phyloP scores from a whole-genome alignment of 1,140 invertebrate genomes.

The Diorhabda elongata region DNA sequence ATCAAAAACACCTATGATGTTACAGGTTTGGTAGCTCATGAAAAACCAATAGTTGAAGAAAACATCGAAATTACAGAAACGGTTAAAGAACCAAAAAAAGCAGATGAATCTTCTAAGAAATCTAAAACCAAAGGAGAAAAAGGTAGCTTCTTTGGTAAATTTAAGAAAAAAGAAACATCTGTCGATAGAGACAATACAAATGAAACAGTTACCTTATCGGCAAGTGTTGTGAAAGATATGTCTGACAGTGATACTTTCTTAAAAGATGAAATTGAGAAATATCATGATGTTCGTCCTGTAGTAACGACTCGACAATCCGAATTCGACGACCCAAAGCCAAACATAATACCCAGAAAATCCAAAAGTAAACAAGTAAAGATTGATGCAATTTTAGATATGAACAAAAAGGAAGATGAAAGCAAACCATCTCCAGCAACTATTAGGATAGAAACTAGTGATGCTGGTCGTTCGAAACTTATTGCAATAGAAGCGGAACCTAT shows the following conservation, averaged over 20 bases:
- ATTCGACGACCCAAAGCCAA: neutral
- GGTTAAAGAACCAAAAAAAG: neutral
- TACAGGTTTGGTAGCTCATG: neutral
- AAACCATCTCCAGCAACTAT: neutral
- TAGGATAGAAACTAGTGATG: too few relatives aligned
- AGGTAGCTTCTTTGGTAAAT: constrained; percentile 18
- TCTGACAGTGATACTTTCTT: constrained; percentile 14
- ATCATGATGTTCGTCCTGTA: constrained; percentile 23
- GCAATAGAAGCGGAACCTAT: neutral
- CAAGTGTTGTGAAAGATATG: neutral
- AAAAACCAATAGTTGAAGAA: constrained; percentile 5
- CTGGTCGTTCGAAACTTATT: neutral
- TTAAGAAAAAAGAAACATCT: constrained; percentile 18
- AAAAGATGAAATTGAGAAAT: constrained; percentile 22
- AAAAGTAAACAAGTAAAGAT: neutral
- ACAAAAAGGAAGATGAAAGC: neutral
- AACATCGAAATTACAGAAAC: neutral
- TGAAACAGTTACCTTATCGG: constrained; percentile 1
- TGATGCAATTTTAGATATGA: neutral
- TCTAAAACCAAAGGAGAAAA: neutral
- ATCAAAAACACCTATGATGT: constrained; percentile 19
- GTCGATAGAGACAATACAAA: constrained; percentile 5
- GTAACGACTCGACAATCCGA: neutral
- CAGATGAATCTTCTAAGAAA: constrained; percentile 1
- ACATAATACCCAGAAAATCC: neutral